Base-by-base conservation (phyloP, 2,888 invertebrate genomes). In the Taenaris catops region DNA sequence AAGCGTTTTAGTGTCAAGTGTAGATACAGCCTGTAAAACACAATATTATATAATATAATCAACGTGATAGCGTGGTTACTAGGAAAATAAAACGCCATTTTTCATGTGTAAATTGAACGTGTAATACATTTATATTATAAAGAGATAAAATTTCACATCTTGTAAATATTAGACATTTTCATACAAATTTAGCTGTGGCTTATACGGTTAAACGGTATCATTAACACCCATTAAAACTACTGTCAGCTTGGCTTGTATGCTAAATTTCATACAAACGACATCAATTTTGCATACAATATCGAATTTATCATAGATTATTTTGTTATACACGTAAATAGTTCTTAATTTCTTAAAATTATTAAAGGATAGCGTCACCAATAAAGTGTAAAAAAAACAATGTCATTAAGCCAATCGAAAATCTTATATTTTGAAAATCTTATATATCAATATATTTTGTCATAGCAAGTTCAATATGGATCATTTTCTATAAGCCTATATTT, bases 121-220 rank as follows among this genome's bases (percentile, higher is more conserved):
- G 70, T 79, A 79, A 78, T 81, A 83, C 80, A 83, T 79, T 80
- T 75, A 80, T 79, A 71, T 70, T 73, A 79, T 78, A 80, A 79
- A 81, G 81, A 81, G 80, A 81, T 81, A 81, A 79, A 80, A 76
- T 79, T 73, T 71, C 76, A 80, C 76, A 74, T 78, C 63, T 79
- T 80, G 79, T 83, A 79, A 76, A 78, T 78, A 78, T 70, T 70
- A 80, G 74, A 80, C 68, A 73, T 66, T 69, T 69, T 49, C 58
- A 62, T 74, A 75, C 66, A 72, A 65, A 70, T 57, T 59, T 63
- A 65, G 64, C 63, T 63, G 66, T 53, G 53, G 62, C 58, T 63
- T 60, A 62, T 65, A 63, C 57, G 55, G 49, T 55, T 49, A 63
- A 66, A 75, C 63, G 73, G 28, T 25, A 33, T 23, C 24, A 14